Base-by-base conservation (phyloP, 2,797 vertebrate species). In the Alca torda region DNA sequence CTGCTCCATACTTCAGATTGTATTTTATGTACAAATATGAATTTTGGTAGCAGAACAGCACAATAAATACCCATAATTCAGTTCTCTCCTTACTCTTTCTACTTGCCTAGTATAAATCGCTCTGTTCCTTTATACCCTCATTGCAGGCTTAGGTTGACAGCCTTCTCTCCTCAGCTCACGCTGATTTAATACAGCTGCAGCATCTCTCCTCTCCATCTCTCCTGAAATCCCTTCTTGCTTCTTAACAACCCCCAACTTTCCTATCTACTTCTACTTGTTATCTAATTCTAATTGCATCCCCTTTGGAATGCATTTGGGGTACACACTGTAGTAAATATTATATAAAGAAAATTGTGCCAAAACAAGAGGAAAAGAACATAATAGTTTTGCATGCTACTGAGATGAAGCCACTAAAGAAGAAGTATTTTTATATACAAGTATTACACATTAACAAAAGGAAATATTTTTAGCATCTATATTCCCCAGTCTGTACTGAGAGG, bases 151-250 rank as follows among this genome's bases (percentile, higher is more conserved):
- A 37, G 41, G 63, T 1, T 92, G 95, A 78, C 90, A 95, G 45
- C 51, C 79, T 61, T 81, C 87, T 37, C 63, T 84, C 61, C 85
- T 88, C 63, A 16, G 48, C 70, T 54, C 35, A 3, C 4, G 10
- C 48, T 92, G 84, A 92, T 95, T 95, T 95, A 95, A 70, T 39
- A 13, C 5, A 69, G 24, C 94, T 81, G 69, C 83, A 89, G 45
- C 65, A 54, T 64, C 79, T 41, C 91, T 76, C 33, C 35, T n/a
- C 35, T 75, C 54, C 78, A 63, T 9, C 63, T 51, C 57, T 75
- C 68, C 74, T 5, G 4, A 51, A 90, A 72, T 24, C 46, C 31
- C 8, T 31, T 21, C 75, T 50, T 7, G 4, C 26, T 72, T 67
- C 48, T 73, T 21, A 60, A 74, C 50, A 31, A 20, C 25, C 16